A percentile compares a stretch with the other conserved stretches of the same genome.
These are phyloP conservation scores for Sciurus niger DNA, from an alignment of 2,113 vertebrate genomes.

Conservation along the genomic window DNA sequence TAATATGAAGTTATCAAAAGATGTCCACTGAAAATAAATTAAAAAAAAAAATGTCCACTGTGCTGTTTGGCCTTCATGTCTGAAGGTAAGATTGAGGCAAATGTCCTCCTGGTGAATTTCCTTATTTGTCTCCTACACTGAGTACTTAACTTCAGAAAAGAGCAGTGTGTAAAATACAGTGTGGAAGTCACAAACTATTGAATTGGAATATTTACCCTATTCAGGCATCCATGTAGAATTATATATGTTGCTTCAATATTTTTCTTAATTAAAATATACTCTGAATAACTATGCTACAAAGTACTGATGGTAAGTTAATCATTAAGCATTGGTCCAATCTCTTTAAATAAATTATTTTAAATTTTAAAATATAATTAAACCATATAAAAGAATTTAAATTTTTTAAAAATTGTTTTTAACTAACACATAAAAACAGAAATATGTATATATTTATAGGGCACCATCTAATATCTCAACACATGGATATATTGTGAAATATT, in stretches of 20 bases:
- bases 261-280: conserved; percentile 24
- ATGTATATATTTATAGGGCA: neutral
- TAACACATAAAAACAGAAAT: neutral
- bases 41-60: neutral
- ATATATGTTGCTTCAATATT: neutral
- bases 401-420: no score
- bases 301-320: neutral
- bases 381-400: no score
- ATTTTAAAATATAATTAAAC: no score
- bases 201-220: neutral
- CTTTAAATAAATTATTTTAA: neutral
- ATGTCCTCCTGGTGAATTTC: neutral
- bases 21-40: neutral
- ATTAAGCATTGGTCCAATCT: neutral
- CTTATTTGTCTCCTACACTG: neutral
- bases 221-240: neutral
- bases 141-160: neutral
- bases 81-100: neutral
- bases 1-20: neutral
- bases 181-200: neutral
- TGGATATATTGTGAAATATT: neutral
- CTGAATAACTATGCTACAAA: neutral
- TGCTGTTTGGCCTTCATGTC: neutral
- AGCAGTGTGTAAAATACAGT: neutral
- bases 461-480: neutral